A percentile compares a stretch with the other conserved stretches of the same genome.
Conservation (phyloP, 2,797 vertebrate species). For the Onychomys torridus region DNA sequence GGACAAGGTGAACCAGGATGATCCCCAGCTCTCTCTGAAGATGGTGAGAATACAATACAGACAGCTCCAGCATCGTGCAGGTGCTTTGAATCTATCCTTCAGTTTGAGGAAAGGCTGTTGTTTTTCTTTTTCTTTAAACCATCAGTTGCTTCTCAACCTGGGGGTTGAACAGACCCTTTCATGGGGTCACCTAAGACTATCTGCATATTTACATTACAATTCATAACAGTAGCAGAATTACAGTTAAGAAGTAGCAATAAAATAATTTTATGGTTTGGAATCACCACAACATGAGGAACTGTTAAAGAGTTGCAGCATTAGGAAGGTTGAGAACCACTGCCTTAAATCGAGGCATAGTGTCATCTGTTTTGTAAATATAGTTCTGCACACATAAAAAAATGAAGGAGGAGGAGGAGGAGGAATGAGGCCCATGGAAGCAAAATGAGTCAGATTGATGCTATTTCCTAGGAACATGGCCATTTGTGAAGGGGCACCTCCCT, state of each 20-base stretch:
- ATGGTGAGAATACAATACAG: rapidly evolving
- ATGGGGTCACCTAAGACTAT: background rate
- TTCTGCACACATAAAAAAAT: constrained; percentile 22
- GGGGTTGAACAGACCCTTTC: background rate
- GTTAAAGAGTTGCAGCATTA: background rate
- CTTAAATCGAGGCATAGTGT: background rate
- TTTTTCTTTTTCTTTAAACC: background rate
- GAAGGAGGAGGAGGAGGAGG: background rate
- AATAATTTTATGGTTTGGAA: no score
- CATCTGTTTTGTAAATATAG: background rate
- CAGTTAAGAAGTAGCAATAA: no score
- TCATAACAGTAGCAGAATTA: no score
- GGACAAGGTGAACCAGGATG: background rate
- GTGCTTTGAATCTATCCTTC: background rate
- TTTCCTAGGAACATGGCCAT: background rate
- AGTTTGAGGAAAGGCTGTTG: background rate
- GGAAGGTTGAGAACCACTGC: background rate
- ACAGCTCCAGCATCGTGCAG: background rate
- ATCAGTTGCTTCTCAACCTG: background rate
- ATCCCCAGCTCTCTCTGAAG: background rate
- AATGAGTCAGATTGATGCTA: background rate
- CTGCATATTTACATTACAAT: no score
- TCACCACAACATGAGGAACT: background rate
- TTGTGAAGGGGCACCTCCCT: background rate
- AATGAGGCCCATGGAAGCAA: background rate